Evolutionary conservation across 2,888 invertebrate species (phyloP), one percentile per base, ranked within the genome.

Genomic region (Raillietiella orientalis): DNA sequence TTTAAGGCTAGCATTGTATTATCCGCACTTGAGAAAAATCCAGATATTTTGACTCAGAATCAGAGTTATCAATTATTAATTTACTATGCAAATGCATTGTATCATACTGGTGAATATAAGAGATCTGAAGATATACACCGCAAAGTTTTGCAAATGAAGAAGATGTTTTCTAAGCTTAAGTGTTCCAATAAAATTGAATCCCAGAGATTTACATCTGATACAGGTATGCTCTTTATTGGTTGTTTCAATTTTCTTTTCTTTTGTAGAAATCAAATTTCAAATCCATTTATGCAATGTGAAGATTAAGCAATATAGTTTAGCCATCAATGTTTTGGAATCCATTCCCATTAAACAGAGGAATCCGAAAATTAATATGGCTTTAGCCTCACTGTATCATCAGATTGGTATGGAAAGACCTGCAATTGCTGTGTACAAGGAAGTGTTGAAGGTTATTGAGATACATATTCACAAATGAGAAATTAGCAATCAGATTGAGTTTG

Each of bases 351-450:
- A 66, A 38, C 56, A 59, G 27, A 50, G 71, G 28, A 61, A 60
- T 13, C 53, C 66, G 1, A 64, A 66, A 42, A 56, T 71, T 3
- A 67, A 72, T 39, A 60, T 71, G 58, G 60, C 70, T 8, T 42
- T 74, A 27, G 72, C 64, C 4, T 61, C 62, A 40, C 50, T 72
- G 34, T 65, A 65, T 35, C 58, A 60, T 35, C 57, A 62, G 32
- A 54, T 55, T 28, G 65, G 65, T 8, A 59, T 60, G 49, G 65
- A 66, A 35, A 45, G 63, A 26, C 62, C 64, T 10, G 70, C 70
- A 1, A 59, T 65, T 25, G 55, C 62, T 2, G 61, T 64, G 16
- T 74, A 64, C 41, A 71, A 67, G 41, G 72, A 72, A 47, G 69
- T 72, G 6, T 41, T 75, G 24, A 55, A 62, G 33, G 61, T 61